Evolutionary conservation across 2,888 invertebrate genomes (phyloP), one percentile per base, ranked within the genome.

Genomic region (Eumerus sabulonum): DNA sequence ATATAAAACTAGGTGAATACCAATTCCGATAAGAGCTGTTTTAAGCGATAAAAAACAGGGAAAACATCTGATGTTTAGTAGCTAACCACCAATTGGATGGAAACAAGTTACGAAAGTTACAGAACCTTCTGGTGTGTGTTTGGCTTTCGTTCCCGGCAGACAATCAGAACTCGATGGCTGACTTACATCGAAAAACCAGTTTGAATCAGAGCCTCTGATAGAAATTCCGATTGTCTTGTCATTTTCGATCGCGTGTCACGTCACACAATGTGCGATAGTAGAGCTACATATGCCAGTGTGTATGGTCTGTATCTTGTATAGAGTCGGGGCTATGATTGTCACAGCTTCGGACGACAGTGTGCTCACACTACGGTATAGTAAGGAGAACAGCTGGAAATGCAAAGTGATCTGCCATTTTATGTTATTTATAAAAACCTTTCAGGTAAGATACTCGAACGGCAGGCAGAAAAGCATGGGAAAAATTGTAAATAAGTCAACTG

Each of bases 191-290:
- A 40, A 64, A 70, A 79, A 79, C 79, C 74, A 51, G 79, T 79
- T 79, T 47, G 40, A 59, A 64, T 70, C n/a, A 50, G 68, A 57
- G 60, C 79, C 74, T 74, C 68, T 48, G 36, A 53, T 79, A 64
- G 64, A 70, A 59, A 79, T 70, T 74, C 70, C 68, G 47, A 79
- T 64, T 74, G 64, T 62, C 51, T 54, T 74, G 79, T 64, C 70
- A 79, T 51, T 64, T 74, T 59, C 40, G 74, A 79, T 79, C 70
- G 79, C 79, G 70, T 79, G 74, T 79, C 68, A 74, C 79, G 74
- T 74, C 79, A 74, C 74, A 79, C 54, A 59, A 44, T 60, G 51
- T 76, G 3, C 27, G 27, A 27, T 27, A 67, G 60, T 62, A n/a
- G 63, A 59, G 40, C n/a, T 5, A n/a, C n/a, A n/a, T n/a, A n/a